Evolutionary conservation across 2,888 invertebrate genomes (phyloP).

Genomic region (Megaustenia siamemsis): DNA sequence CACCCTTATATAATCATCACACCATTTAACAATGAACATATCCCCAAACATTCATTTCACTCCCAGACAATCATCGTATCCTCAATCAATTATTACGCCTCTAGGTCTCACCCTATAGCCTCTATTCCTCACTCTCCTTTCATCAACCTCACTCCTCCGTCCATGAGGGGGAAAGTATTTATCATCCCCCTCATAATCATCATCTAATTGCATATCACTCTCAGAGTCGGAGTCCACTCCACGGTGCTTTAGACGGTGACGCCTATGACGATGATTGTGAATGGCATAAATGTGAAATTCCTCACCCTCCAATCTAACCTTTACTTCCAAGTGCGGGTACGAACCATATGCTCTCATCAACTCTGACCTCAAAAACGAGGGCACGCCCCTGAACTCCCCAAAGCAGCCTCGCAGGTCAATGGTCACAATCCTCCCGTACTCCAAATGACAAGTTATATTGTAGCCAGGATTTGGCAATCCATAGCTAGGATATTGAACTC

Average conservation of each 20-base stretch:
- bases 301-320: conserved; percentile 51
- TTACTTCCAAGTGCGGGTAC: conserved; percentile 57
- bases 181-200: conserved; percentile 9
- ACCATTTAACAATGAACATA: too few relatives aligned
- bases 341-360: conserved; percentile 57
- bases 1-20: too few relatives aligned
- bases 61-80: conserved; percentile 14
- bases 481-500: conserved; percentile 17
- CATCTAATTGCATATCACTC: neutral
- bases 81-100: conserved; percentile 13
- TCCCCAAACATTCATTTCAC: too few relatives aligned
- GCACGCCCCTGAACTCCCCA: conserved; percentile 55
- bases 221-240: conserved; percentile 14
- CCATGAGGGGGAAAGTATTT: neutral
- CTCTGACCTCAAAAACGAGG: conserved; percentile 56
- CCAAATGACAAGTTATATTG: conserved; percentile 40
- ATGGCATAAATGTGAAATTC: conserved; percentile 60
- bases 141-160: neutral
- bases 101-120: neutral
- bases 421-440: conserved; percentile 57
- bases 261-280: neutral
- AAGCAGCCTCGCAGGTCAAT: conserved; percentile 52
- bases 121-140: neutral
- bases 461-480: conserved; percentile 2
- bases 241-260: neutral